Evolutionary conservation across 2,113 vertebrate genomes (phyloP), one percentile per base, ranked within the genome.

Genomic region (Amphiprion ocellaris): DNA sequence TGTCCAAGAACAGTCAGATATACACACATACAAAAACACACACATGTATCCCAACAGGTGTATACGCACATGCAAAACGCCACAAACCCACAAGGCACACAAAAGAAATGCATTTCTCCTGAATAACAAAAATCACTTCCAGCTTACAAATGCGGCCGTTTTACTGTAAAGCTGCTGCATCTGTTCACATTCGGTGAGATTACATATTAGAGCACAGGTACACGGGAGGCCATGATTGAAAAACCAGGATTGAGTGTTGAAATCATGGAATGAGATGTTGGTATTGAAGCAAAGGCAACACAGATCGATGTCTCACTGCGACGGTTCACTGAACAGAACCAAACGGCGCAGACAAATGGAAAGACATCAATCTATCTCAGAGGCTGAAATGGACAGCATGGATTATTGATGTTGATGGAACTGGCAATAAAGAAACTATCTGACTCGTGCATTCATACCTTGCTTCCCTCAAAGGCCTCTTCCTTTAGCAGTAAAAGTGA

Each of bases 401-500:
- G 87, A 84, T 82, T 79, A 87, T 86, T 78, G 39, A 89, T 82
- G 89, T 41, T 50, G 86, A 88, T 90, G 89, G 69, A 61, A 87
- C 47, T 79, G 68, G 30, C 44, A 82, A 77, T 68, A 84, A 59
- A 77, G 65, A 83, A 81, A 75, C 71, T 55, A 46, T 86, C 77
- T 2, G 55, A 75, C 61, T 81, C 68, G 50, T 83, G 87, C 69
- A 78, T 68, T 88, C 93, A 21, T 95, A 95, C 94, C 94, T 95
- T 95, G 90, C 91, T 94, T 80, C 94, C 94, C 88, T 94, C 94
- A 92, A 94, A 95, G 74, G 93, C 89, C 78, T 95, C 94, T 94
- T 95, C 94, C 94, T 95, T 95, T 87, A 94, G 91, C 92, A 89
- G 88, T 88, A 91, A 92, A 86, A 81, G 73, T 84, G 61, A 88